These are phyloP conservation scores for Balanococcus diminutus DNA, from an alignment of 2,888 invertebrate species.

Conservation along the genomic window DNA sequence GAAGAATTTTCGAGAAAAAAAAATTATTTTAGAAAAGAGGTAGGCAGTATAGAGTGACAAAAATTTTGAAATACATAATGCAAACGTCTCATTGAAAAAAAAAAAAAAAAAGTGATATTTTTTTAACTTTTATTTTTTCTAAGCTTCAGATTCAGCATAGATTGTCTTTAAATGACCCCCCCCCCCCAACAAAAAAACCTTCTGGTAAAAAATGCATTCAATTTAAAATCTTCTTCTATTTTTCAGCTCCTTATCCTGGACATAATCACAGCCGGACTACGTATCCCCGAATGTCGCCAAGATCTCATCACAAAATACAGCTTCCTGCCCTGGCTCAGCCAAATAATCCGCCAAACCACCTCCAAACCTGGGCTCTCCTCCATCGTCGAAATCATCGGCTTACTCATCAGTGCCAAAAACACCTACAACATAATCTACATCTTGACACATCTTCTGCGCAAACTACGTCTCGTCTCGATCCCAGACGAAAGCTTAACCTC, in stretches of 20 bases:
- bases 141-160: no score
- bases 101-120: no score
- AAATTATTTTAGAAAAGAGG: no score
- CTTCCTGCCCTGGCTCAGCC: constrained; percentile 72
- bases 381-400: background rate
- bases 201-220: no score
- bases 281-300: constrained; percentile 70
- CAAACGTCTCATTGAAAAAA: no score
- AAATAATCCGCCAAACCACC: constrained; percentile 58
- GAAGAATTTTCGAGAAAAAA: no score
- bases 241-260: constrained; percentile 68
- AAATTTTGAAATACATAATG: no score
- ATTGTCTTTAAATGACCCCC: no score
- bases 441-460: background rate
- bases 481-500: background rate
- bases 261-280: constrained; percentile 69
- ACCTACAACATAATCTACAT: background rate
- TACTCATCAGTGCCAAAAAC: constrained; percentile 33
- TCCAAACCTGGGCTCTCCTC: background rate
- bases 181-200: no score
- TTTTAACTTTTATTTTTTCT: no score
- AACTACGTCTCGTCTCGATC: background rate
- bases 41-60: no score
- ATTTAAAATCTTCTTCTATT: background rate
- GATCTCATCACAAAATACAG: constrained; percentile 73